Conservation (phyloP, 2,888 invertebrate genomes). For the Dexiosoma caninum region DNA sequence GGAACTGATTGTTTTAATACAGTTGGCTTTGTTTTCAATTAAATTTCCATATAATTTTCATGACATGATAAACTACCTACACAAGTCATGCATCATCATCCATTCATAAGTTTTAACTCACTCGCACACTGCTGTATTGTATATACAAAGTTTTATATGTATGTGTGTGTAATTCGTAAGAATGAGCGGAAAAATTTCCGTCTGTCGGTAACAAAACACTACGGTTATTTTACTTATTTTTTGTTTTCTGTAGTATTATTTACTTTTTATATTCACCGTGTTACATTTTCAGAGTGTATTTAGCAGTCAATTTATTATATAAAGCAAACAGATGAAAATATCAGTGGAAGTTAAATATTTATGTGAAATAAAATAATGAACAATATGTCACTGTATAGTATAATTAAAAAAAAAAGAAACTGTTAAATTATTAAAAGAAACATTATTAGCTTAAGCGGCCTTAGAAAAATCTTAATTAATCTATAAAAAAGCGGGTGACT, state of each 20-base stretch:
- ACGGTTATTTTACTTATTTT: not conserved
- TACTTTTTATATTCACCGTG: slow-evolving; percentile 4
- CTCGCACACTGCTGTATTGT: not conserved
- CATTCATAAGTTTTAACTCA: slow-evolving; percentile 24
- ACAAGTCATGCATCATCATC: slow-evolving; percentile 66
- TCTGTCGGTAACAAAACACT: not conserved
- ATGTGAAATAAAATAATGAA: slow-evolving; percentile 15
- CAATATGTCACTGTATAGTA: not conserved
- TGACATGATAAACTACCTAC: slow-evolving; percentile 74
- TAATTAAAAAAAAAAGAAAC: not conserved
- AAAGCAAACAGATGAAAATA: slow-evolving; percentile 50
- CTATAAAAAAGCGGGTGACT: too few species aligned
- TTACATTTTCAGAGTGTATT: slow-evolving; percentile 48
- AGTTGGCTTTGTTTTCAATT: slow-evolving; percentile 75
- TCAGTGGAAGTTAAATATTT: slow-evolving; percentile 50
- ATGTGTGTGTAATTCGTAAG: not conserved
- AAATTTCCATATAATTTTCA: slow-evolving; percentile 76
- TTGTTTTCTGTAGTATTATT: too few species aligned
- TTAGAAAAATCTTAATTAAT: too few species aligned
- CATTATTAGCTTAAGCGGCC: too few species aligned
- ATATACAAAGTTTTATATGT: not conserved
- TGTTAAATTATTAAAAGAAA: too few species aligned
- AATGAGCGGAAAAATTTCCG: not conserved
- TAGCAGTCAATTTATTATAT: slow-evolving; percentile 58
- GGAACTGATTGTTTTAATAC: slow-evolving; percentile 63